Conservation (phyloP, 2,888 invertebrate species). For the Vanessa cardui region DNA sequence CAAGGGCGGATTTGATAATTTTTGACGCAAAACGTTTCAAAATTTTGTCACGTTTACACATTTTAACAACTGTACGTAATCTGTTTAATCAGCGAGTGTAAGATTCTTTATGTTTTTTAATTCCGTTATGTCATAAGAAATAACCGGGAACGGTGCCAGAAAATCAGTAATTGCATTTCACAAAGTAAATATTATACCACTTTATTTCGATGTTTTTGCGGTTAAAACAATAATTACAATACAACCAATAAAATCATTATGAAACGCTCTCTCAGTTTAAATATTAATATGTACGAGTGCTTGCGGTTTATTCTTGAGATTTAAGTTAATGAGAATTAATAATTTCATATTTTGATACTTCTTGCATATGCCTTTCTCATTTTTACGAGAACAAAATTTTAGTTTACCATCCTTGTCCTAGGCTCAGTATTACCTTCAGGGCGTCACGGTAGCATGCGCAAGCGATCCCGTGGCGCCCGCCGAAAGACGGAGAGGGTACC, state of each 20-base stretch:
- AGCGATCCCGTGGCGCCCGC: too few relatives aligned
- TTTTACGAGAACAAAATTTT: too few relatives aligned
- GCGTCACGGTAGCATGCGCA: too few relatives aligned
- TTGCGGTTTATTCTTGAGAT: neutral
- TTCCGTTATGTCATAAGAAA: conserved; percentile 23
- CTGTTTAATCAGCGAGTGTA: neutral
- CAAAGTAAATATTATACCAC: conserved; percentile 19
- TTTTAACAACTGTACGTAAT: neutral
- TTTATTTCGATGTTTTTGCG: conserved; percentile 15
- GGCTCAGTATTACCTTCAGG: too few relatives aligned
- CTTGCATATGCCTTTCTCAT: too few relatives aligned
- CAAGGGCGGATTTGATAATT: too few relatives aligned
- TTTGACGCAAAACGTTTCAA: too few relatives aligned
- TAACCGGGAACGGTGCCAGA: conserved; percentile 18
- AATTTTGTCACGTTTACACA: too few relatives aligned
- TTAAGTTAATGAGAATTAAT: too few relatives aligned
- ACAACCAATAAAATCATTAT: conserved; percentile 8
- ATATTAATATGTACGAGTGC: neutral
- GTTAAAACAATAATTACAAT: conserved; percentile 21
- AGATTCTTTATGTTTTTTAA: conserved; percentile 1
- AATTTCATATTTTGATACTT: too few relatives aligned
- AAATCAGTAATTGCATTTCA: conserved; percentile 21
- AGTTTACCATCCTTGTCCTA: too few relatives aligned
- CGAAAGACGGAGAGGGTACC: too few relatives aligned
- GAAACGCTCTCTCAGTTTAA: neutral